phyloP scores from a whole-genome alignment of 1,140 invertebrate genomes.

The Glossosoma conforme region DNA sequence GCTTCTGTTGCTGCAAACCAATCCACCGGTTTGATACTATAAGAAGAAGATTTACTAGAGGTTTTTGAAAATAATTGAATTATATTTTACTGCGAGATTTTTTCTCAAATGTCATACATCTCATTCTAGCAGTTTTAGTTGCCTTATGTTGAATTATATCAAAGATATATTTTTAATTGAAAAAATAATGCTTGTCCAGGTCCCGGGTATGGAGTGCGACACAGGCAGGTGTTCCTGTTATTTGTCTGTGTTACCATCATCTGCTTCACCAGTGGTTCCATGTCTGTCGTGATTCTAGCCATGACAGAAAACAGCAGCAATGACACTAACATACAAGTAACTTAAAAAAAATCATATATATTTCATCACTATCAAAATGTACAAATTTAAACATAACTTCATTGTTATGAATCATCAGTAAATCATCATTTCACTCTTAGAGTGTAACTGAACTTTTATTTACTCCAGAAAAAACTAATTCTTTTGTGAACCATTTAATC shows the following conservation, averaged over 20 bases:
- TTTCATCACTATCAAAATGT: background rate
- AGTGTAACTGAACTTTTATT: background rate
- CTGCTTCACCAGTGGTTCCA: background rate
- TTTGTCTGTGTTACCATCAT: background rate
- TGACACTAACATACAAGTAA: background rate
- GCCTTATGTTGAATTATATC: background rate
- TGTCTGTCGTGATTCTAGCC: background rate
- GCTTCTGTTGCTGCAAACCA: no score
- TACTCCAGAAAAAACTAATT: background rate
- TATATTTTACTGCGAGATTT: no score
- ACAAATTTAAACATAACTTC: background rate
- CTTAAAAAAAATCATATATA: background rate
- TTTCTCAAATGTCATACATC: no score
- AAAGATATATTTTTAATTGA: background rate
- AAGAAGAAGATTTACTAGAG: no score
- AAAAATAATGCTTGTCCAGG: background rate
- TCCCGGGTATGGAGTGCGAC: background rate
- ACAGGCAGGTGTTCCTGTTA: background rate
- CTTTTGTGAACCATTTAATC: background rate
- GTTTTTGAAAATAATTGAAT: no score
- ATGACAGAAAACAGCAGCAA: background rate
- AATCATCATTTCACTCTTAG: background rate
- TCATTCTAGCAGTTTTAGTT: no score
- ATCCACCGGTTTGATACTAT: no score
- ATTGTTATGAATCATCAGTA: background rate